A percentile compares a stretch with the other conserved stretches of the same genome.
Conservation (phyloP, 2,797 vertebrate genomes). For the Steatocranus sp. region DNA sequence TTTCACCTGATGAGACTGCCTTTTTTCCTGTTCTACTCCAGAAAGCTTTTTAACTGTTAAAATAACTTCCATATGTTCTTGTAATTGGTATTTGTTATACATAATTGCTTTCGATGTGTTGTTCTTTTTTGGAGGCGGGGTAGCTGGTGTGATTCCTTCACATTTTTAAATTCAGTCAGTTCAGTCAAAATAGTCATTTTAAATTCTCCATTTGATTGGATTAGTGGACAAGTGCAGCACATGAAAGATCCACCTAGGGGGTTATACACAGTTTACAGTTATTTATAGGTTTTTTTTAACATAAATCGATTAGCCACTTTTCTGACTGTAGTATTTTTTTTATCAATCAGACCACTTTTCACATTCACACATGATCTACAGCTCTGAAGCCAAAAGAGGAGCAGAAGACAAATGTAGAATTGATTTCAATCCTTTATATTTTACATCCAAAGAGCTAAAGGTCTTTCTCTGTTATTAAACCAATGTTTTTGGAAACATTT, state of each 20-base stretch:
- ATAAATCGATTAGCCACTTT: background rate
- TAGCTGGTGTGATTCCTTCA: background rate
- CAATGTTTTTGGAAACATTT: background rate
- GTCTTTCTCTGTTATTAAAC: background rate
- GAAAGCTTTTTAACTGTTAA: background rate
- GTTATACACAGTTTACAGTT: background rate
- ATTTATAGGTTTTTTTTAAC: background rate
- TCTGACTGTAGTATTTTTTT: background rate
- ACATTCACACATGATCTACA: background rate
- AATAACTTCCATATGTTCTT: background rate
- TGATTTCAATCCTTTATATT: background rate
- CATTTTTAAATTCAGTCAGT: background rate
- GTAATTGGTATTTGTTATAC: background rate
- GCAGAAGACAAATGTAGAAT: background rate
- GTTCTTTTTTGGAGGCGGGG: background rate
- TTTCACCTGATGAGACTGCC: background rate
- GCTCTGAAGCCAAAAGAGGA: background rate
- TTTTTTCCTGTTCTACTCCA: background rate
- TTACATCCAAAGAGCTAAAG: background rate
- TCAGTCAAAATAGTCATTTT: background rate
- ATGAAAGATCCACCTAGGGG: background rate
- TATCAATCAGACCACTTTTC: background rate
- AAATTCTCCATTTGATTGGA: background rate
- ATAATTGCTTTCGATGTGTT: background rate
- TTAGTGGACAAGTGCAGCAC: background rate